Conservation (phyloP, 53 echinoderm and acorn worm species). For the Paelopatides confundens region DNA sequence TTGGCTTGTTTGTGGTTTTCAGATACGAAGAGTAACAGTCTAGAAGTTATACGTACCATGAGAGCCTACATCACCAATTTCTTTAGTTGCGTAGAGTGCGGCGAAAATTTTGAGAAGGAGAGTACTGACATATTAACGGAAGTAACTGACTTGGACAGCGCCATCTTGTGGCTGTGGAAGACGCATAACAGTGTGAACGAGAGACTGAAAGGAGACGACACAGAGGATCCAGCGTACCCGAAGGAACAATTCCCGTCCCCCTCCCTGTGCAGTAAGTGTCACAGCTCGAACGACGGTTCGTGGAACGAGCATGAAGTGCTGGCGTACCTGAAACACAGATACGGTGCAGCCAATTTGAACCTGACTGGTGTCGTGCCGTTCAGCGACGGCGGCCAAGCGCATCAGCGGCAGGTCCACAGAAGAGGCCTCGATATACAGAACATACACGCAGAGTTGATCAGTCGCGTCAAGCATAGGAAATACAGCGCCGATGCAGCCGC, state of each 20-base stretch:
- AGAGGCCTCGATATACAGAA: not conserved
- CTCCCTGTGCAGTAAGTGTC: constrained; percentile 68
- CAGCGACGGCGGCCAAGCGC: not conserved
- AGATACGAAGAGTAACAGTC: constrained; percentile 76
- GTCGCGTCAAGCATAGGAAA: not conserved
- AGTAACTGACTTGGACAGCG: constrained; percentile 73
- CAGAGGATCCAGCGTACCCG: constrained; percentile 86
- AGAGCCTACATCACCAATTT: constrained; percentile 84
- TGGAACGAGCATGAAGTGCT: constrained; percentile 80
- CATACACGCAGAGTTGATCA: not conserved
- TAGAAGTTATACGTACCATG: constrained; percentile 91
- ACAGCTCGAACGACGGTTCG: constrained; percentile 20
- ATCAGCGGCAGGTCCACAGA: not conserved
- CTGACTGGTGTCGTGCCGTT: constrained; percentile 18
- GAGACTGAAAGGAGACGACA: constrained; percentile 81
- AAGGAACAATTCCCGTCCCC: constrained; percentile 82
- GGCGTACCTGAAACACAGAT: constrained; percentile 73
- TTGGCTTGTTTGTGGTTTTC: not conserved
- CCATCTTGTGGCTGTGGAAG: constrained; percentile 92
- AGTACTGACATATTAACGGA: constrained; percentile 60
- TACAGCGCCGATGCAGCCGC: not conserved
- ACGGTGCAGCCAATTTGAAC: constrained; percentile 68
- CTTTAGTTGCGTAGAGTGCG: constrained; percentile 90
- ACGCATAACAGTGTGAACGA: constrained; percentile 88
- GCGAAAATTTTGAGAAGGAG: constrained; percentile 87